Evolutionary conservation across 2,113 vertebrate genomes (phyloP).

Genomic region (Ammospiza nelsoni): DNA sequence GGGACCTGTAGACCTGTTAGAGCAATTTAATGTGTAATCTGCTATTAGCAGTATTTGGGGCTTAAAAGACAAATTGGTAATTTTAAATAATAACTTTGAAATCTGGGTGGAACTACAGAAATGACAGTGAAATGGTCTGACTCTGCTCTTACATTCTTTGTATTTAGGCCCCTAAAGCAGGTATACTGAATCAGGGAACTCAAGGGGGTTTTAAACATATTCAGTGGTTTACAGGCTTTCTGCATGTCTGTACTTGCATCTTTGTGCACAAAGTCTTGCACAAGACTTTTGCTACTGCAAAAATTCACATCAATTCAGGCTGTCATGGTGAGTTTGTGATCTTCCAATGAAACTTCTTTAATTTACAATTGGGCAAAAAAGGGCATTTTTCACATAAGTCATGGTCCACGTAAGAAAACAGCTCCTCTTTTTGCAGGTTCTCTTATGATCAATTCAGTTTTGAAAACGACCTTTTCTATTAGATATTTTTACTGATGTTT

Average conservation of each 20-base stretch:
- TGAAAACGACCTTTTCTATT: background rate
- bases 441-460: background rate
- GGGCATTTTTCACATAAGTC: background rate
- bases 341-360: background rate
- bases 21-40: background rate
- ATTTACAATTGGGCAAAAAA: background rate
- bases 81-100: slow-evolving; percentile 12
- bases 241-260: background rate
- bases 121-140: background rate
- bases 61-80: background rate
- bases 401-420: background rate
- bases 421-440: background rate
- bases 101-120: background rate
- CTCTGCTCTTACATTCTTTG: background rate
- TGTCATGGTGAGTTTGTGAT: background rate
- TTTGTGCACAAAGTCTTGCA: background rate
- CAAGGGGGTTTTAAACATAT: background rate
- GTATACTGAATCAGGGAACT: background rate
- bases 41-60: background rate
- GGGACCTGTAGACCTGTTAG: background rate
- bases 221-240: background rate
- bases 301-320: background rate
- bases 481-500: background rate
- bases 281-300: background rate
- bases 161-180: background rate